Conservation (phyloP, 2,888 invertebrate genomes). For the Punctoribates punctum region DNA sequence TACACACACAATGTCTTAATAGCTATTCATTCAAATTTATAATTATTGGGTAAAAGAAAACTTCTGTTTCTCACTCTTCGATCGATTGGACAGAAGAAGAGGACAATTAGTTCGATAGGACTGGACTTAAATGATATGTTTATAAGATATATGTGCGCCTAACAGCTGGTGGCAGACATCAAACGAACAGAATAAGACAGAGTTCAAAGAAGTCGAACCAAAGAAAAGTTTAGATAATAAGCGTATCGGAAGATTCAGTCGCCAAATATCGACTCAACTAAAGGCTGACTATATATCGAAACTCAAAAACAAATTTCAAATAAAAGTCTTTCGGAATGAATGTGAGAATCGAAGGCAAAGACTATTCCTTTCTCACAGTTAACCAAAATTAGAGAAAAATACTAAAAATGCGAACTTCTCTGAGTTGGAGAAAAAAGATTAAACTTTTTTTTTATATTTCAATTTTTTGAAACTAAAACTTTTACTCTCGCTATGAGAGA, state of each 20-base stretch:
- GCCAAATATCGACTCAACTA: conserved; percentile 24
- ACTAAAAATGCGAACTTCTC: not conserved
- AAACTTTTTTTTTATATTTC: not conserved
- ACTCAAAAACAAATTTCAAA: not conserved
- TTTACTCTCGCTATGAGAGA: conserved; percentile 7
- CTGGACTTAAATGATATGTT: conserved; percentile 33
- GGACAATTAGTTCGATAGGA: not conserved
- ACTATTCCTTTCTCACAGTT: conserved; percentile 25
- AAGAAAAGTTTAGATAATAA: conserved; percentile 27
- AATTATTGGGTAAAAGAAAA: conserved; percentile 8
- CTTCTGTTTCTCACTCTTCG: not conserved
- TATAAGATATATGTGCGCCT: conserved; percentile 1
- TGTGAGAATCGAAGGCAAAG: not conserved
- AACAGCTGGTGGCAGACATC: conserved; percentile 32
- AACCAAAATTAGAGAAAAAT: not conserved
- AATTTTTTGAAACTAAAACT: not conserved
- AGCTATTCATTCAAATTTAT: conserved; percentile 24
- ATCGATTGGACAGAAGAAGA: too few relatives aligned
- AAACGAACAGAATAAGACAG: not conserved
- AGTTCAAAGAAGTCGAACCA: not conserved
- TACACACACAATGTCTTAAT: conserved; percentile 19
- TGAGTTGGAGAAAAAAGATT: not conserved
- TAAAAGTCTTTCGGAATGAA: not conserved
- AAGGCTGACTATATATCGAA: not conserved
- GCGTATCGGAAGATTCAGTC: conserved; percentile 4